Evolutionary conservation across 2,797 vertebrate species (phyloP).

Genomic region (Pelodytes ibericus): DNA sequence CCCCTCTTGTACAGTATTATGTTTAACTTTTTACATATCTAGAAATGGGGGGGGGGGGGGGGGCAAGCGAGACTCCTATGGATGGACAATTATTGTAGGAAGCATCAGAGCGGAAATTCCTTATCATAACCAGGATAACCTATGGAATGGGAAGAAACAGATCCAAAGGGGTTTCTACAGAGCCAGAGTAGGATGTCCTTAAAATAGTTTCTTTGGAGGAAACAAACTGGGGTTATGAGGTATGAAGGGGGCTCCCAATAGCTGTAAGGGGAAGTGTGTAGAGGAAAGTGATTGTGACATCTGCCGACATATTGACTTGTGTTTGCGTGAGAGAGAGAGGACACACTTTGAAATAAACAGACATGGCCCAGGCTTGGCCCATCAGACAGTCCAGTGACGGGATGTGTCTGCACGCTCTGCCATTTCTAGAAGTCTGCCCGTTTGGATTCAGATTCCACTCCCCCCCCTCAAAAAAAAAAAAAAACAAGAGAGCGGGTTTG

Average conservation of each 20-base stretch:
- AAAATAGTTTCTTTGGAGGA: conserved; percentile 42
- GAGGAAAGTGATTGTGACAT: conserved; percentile 42
- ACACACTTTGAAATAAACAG: conserved; percentile 37
- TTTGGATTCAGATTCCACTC: conserved; percentile 35
- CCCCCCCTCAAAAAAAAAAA: no score
- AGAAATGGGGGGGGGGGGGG: no score
- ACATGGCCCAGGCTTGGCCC: neutral
- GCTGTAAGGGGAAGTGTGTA: conserved; percentile 1
- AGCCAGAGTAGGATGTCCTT: conserved; percentile 28
- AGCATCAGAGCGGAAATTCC: neutral
- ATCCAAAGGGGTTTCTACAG: conserved; percentile 1
- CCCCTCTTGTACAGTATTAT: no score
- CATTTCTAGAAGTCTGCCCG: neutral
- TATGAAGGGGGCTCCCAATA: neutral
- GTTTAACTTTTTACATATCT: no score
- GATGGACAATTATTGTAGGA: conserved; percentile 15
- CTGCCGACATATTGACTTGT: conserved; percentile 14
- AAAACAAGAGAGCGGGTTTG: no score
- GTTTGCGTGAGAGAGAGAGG: conserved; percentile 48
- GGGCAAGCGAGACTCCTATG: neutral
- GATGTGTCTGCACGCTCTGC: conserved; percentile 18
- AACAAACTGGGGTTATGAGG: conserved; percentile 1
- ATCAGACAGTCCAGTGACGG: neutral
- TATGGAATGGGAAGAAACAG: conserved; percentile 27
- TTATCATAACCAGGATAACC: conserved; percentile 50